Evolutionary conservation across 2,797 vertebrate species (phyloP), one percentile per base, ranked within the genome.

Genomic region (Aratinga solstitialis): DNA sequence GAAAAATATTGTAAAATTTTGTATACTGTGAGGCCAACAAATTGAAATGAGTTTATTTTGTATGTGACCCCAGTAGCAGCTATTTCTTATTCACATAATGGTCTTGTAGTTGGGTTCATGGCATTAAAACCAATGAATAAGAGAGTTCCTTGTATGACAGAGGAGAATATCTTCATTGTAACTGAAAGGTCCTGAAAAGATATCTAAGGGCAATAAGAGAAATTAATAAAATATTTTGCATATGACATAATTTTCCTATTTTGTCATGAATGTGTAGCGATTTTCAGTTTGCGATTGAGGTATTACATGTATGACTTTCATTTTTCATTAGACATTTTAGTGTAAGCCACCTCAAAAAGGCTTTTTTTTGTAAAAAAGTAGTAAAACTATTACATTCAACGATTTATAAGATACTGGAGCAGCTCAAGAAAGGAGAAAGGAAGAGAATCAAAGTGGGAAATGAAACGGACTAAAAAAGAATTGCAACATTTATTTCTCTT

Each of bases 131-230:
- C 17, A 75, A 23, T 50, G 65, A 89, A 89, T 66, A 77, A 59
- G 32, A 72, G 17, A 76, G 7, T 4, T 85, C 42, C 89, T 85
- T 91, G 48, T 92, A 11, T 15, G 45, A 18, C 43, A 88, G 32
- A 93, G 24, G 11, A 94, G 38, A 95, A 34, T 93, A 74, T 71
- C 72, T 80, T 74, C 38, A 68, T 73, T 96, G 75, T 68, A 50
- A 45, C 19, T 4, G 4, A 85, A 93, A 77, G 24, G 23, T 85
- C 32, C 29, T 77, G 65, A 83, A 89, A 80, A 91, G 6, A 54
- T 77, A 78, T 36, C 15, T 68, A 45, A 89, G 27, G 38, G 4
- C 26, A 93, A 17, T 53, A 67, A 48, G 36, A 53, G 3, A 93
- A 84, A 85, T 87, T 51, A 75, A 79, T 63, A 79, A 81, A 79